Percentiles rank a stretch among this genome's conserved stretches.
These are phyloP conservation scores for Leucozona laternaria DNA, from an alignment of 2,888 invertebrate genomes.

Conservation along the genomic window DNA sequence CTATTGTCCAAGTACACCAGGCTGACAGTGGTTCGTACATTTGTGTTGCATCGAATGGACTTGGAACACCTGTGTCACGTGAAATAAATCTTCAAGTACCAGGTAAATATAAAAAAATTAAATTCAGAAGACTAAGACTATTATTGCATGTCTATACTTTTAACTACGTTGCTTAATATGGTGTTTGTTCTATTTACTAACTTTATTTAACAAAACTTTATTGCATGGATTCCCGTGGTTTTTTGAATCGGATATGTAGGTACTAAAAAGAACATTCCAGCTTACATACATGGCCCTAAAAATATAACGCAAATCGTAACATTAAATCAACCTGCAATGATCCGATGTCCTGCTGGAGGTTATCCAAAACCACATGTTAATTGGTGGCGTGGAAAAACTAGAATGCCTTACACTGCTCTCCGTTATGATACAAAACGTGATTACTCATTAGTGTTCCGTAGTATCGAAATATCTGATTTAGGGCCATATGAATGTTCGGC, in stretches of 20 bases:
- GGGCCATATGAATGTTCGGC: slow-evolving; percentile 96
- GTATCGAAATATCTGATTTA: slow-evolving; percentile 88
- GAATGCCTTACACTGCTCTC: slow-evolving; percentile 87
- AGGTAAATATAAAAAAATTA: slow-evolving; percentile 85
- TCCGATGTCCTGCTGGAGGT: slow-evolving; percentile 93
- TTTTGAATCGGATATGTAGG: slow-evolving; percentile 45
- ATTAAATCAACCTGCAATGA: slow-evolving; percentile 88
- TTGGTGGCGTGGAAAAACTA: slow-evolving; percentile 92
- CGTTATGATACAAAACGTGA: slow-evolving; percentile 88
- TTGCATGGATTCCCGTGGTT: slow-evolving; percentile 63
- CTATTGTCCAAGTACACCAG: slow-evolving; percentile 91
- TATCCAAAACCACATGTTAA: slow-evolving; percentile 91
- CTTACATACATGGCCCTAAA: slow-evolving; percentile 88
- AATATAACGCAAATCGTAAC: slow-evolving; percentile 88
- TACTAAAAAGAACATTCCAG: slow-evolving; percentile 81
- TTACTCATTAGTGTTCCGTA: slow-evolving; percentile 89
- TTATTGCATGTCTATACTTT: slow-evolving; percentile 43
- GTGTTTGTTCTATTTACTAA: slow-evolving; percentile 75
- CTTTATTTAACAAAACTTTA: slow-evolving; percentile 58
- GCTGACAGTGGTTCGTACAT: slow-evolving; percentile 94
- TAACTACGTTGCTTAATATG: slow-evolving; percentile 62
- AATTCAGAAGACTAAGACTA: neutral
- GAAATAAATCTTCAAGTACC: slow-evolving; percentile 89
- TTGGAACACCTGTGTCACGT: slow-evolving; percentile 88
- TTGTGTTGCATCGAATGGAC: slow-evolving; percentile 92